Evolutionary conservation across 2,888 invertebrate species (phyloP), one percentile per base, ranked within the genome.

Genomic region (Himalopsyche tibetana): DNA sequence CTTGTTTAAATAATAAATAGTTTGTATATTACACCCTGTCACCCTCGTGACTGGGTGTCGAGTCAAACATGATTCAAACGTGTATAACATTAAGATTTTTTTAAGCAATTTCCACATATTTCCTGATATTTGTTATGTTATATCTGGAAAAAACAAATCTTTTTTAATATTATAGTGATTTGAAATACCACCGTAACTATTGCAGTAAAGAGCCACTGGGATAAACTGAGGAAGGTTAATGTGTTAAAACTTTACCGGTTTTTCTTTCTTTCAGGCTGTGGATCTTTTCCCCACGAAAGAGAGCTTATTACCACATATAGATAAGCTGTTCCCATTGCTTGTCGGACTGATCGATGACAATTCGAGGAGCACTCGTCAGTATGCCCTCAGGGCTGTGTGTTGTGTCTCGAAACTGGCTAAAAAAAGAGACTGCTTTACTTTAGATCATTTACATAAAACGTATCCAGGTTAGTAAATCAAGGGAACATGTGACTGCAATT

Each of bases 311-410:
- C 91, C 92, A 86, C 90, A 94, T 89, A 90, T 94, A 42, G 93
- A 93, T 4, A 91, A 93, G 89, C 90, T 95, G 87, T 91, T 94
- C 2, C 95, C 95, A 0, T 90, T 95, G 4, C 90, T 96, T 36
- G 91, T 94, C 8, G 93, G 94, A 0, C 90, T 96, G 4, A 91
- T 94, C 2, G 96, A 96, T 89, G 96, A 96, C 90, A 94, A 95
- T 89, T 93, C 95, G 0, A 91, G 92, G 8, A 91, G 94, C 89
- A 95, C 95, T 2, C 91, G 96, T 36, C 92, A 94, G 45, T 94
- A 95, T 89, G 91, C 95, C 4, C 90, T 95, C 87, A 93, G 94
- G 42, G 95, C 95, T n/a, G 89, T 94, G 5, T 91, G 92, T 85
- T 91, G 91, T 81, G 90, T 94, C 28, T 93, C 93, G 15, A 89